Evolutionary conservation across 1,140 invertebrate species (phyloP), one percentile per base, ranked within the genome.

Genomic region (Zophobas atratus): DNA sequence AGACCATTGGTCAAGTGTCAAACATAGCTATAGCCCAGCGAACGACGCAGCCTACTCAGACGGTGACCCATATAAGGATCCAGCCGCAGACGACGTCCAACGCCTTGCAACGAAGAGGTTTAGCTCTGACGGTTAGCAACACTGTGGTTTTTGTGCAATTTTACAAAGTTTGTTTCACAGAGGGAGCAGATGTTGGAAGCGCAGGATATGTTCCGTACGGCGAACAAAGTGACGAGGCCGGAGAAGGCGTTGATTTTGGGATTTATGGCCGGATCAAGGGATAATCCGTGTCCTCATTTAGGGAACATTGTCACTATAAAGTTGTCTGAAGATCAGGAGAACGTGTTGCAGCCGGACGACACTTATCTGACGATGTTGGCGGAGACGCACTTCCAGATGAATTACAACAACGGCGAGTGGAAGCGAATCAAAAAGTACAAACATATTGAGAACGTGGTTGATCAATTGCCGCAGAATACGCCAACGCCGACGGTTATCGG

Each of bases 221-320:
- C 97, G 38, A 99, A 99, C 86, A 94, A 96, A 87, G 96, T 99
- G 49, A 98, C 97, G 0, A 88, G 97, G 80, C 97, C 97, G 1
- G 97, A 99, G 83, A 99, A 99, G 85, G 97, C 97, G 48, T 92
- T 99, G 41, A 99, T 99, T 84, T 90, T 99, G 34, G 97, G 97
- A 78, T 99, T 99, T 84, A 99, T 99, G 96, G 97, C 97, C 80
- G 98, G 98, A 1, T 96, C 95, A 2, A 92, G 96, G 89, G 96
- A 97, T 83, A 98, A 98, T 88, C 97, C 97, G 0, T 97, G 96
- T 88, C 96, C 96, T 3, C 95, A 97, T 88, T 89, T 97, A 80
- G 96, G 96, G 78, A 96, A 96, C 85, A 94, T 98, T 82, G 93
- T 98, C 0, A 98, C 96, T 56, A 97, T 98, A 72, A 96, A 97